Base-by-base conservation (phyloP, 2,888 invertebrate species). In the Heteromurus nitidus region DNA sequence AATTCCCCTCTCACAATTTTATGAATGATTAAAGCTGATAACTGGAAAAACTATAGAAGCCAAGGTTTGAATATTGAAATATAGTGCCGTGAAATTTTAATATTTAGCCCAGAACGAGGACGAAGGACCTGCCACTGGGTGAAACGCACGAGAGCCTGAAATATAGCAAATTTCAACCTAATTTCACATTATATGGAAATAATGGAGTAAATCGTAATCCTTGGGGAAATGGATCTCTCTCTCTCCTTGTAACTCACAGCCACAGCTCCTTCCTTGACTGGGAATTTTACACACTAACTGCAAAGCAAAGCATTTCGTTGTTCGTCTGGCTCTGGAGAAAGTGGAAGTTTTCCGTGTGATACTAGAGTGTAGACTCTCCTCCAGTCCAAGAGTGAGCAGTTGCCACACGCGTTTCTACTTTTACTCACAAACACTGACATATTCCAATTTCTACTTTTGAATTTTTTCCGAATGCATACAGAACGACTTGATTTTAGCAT, bases 151-250 rank as follows among this genome's bases (percentile, higher is more conserved):
- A n/a, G n/a, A n/a, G n/a, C n/a, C n/a, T 42, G 50, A 22, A 53
- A 16, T 22, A 24, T 20, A 73, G 42, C 62, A 62, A 72, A 72
- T 72, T 70, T 72, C 64, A 64, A 50, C 73, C 73, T 73, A 73
- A 73, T 73, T 73, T 73, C 53, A 64, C 73, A 73, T 73, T 73
- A 64, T 42, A 53, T 44, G 31, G 62, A 73, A 73, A 64, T 73
- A 64, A 73, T 62, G 24, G 64, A 58, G 47, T 67, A 75, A 67
- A 75, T 68, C 58, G 55, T 76, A 68, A 76, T 68, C 76, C 68
- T 20, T 22, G 30, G 76, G 60, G 76, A 68, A 68, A 76, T 76
- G 68, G 67, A 68, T 76, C 55, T 58, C 68, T 60, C 13, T 53
- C 42, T 65, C 65, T 65, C 36, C 31, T 42, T 65, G 20, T 42